Evolutionary conservation across 2,797 vertebrate species (phyloP), one percentile per base, ranked within the genome.

Genomic region (Anabas testudineus): DNA sequence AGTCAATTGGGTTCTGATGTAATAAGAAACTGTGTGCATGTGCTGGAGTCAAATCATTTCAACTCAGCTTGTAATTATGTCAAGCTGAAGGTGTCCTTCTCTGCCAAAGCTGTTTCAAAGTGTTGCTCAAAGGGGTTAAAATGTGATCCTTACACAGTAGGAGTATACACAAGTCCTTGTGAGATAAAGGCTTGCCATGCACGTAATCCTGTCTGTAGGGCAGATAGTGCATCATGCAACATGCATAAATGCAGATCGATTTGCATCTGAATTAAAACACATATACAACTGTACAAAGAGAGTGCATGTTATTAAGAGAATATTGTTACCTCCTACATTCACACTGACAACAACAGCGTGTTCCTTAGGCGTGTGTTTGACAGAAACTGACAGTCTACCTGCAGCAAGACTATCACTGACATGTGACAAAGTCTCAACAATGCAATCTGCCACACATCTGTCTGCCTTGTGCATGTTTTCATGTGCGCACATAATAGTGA

Each of bases 151-250:
- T 81, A 84, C 77, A 86, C 65, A 80, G 80, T 56, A 75, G 69
- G 73, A 78, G 76, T 75, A 80, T 70, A 69, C 41, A 79, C 62
- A 60, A 86, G 45, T 54, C 66, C 71, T 67, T 21, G 2, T 80
- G 71, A 88, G 87, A 88, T 81, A 80, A 90, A 82, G 79, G 82
- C 84, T 89, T 86, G 58, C 67, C 84, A 83, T 61, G 70, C 70
- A 68, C n/a, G 34, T 88, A 88, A 91, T 90, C 84, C 77, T 86
- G 60, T 83, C 87, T 83, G 69, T 63, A 67, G 67, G 73, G 79
- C 74, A 84, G 66, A 80, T 62, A 45, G 46, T 43, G 72, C 63
- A 70, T 78, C 53, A 71, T 30, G 37, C 13, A 55, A 39, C 60
- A 47, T 34, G 67, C 52, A 66, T 53, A 43, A 72, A 74, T 32